Percentiles rank a stretch among this genome's conserved stretches.
Conservation (phyloP, 2,888 invertebrate genomes). For the Elysia crispata region DNA sequence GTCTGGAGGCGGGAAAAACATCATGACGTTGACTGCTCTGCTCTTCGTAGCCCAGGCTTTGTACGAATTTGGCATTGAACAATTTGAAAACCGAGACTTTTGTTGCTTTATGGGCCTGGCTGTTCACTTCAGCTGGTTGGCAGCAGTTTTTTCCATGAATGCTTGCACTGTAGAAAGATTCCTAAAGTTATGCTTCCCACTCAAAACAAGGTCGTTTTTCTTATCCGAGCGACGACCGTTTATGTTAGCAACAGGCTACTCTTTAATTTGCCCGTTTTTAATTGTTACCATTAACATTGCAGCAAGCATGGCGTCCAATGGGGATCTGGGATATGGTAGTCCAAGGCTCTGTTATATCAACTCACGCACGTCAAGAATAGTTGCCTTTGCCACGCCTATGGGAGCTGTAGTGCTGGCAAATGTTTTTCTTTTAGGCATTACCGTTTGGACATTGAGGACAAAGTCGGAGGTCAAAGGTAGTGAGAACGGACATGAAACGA, state of each 20-base stretch:
- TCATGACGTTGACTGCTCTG: conserved; percentile 52
- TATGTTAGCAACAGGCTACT: conserved; percentile 11
- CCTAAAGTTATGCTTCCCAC: conserved; percentile 45
- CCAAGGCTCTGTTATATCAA: conserved; percentile 49
- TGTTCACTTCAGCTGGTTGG: conserved; percentile 58
- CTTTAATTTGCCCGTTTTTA: not conserved
- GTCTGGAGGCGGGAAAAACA: conserved; percentile 55
- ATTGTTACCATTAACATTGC: conserved; percentile 11
- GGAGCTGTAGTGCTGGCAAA: conserved; percentile 56
- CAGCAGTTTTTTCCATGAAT: conserved; percentile 55
- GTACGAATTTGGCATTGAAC: conserved; percentile 50
- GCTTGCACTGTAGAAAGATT: conserved; percentile 57
- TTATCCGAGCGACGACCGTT: not conserved
- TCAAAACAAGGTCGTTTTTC: conserved; percentile 15
- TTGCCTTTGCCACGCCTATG: conserved; percentile 58
- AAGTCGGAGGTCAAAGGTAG: not conserved
- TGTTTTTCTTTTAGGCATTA: conserved; percentile 55
- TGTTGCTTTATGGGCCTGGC: conserved; percentile 54
- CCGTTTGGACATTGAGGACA: conserved; percentile 51
- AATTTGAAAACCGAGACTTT: conserved; percentile 13
- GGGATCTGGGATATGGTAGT: conserved; percentile 52
- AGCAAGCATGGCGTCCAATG: not conserved
- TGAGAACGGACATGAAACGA: not conserved
- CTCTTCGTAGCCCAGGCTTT: conserved; percentile 54
- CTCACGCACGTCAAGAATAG: conserved; percentile 29